Conservation (phyloP, 2,797 vertebrate species). For the Sebastolobus alascanus region DNA sequence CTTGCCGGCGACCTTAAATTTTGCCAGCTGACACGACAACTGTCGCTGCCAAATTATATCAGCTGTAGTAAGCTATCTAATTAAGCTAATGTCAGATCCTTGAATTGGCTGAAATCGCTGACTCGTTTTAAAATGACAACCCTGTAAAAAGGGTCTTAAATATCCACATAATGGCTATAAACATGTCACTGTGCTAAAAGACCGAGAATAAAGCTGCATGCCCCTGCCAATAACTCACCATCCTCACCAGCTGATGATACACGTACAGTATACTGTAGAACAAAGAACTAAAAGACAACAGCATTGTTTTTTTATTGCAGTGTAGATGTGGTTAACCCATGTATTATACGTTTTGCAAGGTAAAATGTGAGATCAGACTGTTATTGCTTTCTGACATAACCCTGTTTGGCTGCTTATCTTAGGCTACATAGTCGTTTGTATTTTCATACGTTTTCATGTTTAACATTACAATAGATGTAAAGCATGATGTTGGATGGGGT, state of each 20-base stretch:
- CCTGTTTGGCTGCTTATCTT: no score
- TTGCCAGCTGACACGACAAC: background rate
- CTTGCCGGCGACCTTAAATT: background rate
- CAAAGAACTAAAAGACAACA: background rate
- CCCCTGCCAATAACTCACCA: background rate
- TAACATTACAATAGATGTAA: no score
- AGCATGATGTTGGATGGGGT: no score
- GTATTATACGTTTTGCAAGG: background rate
- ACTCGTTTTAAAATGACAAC: conserved; percentile 1
- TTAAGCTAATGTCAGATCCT: conserved; percentile 5
- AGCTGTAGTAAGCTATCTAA: background rate
- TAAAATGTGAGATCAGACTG: no score
- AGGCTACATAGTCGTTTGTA: no score
- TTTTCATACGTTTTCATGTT: no score
- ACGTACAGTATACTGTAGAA: background rate
- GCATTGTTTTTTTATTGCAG: background rate
- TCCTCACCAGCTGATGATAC: conserved; percentile 2
- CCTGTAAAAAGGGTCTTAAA: background rate
- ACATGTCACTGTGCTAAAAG: background rate
- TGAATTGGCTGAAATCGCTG: background rate
- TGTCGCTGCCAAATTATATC: background rate
- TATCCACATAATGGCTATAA: background rate
- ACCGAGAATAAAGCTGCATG: background rate
- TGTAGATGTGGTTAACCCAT: background rate
- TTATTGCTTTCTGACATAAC: no score